Percentiles rank a stretch among this genome's conserved stretches.
phyloP scores from a whole-genome alignment of 2,888 invertebrate genomes.

The Clunio marinus region DNA sequence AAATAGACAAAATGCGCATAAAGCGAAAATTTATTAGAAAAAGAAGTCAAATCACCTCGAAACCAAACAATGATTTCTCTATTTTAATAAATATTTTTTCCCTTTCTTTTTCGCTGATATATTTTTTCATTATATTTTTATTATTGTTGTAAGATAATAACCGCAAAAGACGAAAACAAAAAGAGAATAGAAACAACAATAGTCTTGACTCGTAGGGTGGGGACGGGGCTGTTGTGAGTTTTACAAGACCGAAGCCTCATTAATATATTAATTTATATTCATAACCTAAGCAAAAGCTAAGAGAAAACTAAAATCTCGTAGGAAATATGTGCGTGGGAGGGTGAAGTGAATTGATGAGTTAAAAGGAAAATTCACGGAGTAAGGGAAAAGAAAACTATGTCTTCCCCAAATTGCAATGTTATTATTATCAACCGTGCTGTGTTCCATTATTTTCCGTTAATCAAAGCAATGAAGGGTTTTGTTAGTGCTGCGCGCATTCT shows the following conservation, averaged over 20 bases:
- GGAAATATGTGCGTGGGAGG: too few species aligned
- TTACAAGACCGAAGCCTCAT: conserved; percentile 13
- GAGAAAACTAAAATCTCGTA: neutral
- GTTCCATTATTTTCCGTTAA: neutral
- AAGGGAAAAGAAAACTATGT: neutral
- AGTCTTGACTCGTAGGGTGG: neutral
- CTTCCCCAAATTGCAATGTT: conserved; percentile 9
- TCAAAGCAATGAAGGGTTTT: too few species aligned
- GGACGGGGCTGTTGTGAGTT: neutral
- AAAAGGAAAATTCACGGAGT: neutral
- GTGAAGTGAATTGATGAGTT: neutral
- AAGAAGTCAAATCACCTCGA: neutral
- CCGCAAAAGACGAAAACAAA: conserved; percentile 21
- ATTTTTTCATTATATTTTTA: conserved; percentile 11
- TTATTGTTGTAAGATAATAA: conserved; percentile 23
- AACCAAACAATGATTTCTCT: conserved; percentile 7
- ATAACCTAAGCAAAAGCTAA: conserved; percentile 7
- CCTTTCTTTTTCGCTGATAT: neutral
- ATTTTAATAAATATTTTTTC: conserved; percentile 19
- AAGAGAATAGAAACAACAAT: conserved; percentile 10
- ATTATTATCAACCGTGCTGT: neutral
- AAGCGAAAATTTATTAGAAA: neutral
- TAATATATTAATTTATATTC: conserved; percentile 35
- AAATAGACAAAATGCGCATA: too few species aligned
- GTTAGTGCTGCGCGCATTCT: too few species aligned